phyloP scores from a whole-genome alignment of 2,113 vertebrate genomes.

The Sapayoa aenigma region DNA sequence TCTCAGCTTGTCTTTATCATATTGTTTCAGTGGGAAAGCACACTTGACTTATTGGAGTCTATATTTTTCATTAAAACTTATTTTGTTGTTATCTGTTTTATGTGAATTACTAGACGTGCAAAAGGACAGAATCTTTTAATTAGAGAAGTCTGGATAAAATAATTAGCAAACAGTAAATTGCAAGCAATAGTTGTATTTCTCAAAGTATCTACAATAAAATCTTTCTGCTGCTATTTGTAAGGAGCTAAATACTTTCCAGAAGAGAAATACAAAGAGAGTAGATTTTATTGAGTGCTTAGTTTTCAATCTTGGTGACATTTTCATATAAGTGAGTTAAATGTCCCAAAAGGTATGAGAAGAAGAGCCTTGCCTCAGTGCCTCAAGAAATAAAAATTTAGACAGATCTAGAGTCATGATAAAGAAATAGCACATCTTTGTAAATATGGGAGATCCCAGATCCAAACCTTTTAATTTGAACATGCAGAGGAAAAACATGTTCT shows the following conservation, averaged over 20 bases:
- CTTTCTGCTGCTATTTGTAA: slow-evolving; percentile 1
- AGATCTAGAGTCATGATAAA: neutral
- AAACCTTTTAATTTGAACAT: neutral
- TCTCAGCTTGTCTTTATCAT: neutral
- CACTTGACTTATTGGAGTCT: neutral
- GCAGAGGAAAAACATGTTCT: neutral
- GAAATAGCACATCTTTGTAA: neutral
- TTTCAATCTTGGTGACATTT: neutral
- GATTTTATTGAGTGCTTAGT: neutral
- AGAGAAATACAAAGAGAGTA: neutral
- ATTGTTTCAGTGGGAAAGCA: slow-evolving; percentile 4
- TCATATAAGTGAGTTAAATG: neutral
- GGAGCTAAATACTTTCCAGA: neutral
- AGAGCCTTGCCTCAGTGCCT: neutral
- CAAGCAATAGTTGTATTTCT: slow-evolving; percentile 13
- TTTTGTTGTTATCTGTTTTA: slow-evolving; percentile 16
- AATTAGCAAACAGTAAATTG: slow-evolving; percentile 43
- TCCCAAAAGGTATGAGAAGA: neutral
- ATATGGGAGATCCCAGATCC: neutral
- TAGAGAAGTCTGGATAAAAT: slow-evolving; percentile 14
- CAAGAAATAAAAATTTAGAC: neutral
- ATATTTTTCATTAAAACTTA: slow-evolving; percentile 3
- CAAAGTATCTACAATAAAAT: slow-evolving; percentile 1
- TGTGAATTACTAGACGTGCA: neutral
- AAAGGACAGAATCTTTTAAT: slow-evolving; percentile 35